Evolutionary conservation across 2,888 invertebrate genomes (phyloP).

Genomic region (Meiosimyza platycephala): DNA sequence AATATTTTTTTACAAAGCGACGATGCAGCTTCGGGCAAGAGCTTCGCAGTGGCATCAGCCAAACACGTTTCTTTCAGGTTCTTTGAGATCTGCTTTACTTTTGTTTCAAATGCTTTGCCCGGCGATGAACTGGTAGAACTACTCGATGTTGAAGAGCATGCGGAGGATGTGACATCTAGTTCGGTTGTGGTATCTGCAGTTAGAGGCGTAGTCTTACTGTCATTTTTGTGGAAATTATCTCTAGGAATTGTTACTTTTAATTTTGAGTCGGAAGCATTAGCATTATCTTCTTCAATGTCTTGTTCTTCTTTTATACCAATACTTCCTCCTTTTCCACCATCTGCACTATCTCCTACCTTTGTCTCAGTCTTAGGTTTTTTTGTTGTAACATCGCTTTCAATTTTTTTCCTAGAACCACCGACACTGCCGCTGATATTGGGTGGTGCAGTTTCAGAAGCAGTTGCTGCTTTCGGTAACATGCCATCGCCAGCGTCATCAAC

Average conservation of each 20-base stretch:
- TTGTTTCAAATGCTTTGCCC: slow-evolving; percentile 54
- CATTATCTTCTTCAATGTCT: neutral
- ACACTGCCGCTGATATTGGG: slow-evolving; percentile 47
- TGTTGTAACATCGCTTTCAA: slow-evolving; percentile 25
- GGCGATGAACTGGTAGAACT: slow-evolving; percentile 8
- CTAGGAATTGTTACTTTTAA: no score
- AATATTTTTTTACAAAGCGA: slow-evolving; percentile 14
- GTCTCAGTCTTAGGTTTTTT: slow-evolving; percentile 52
- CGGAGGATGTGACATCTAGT: neutral
- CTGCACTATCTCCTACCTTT: slow-evolving; percentile 33
- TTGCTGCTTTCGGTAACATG: slow-evolving; percentile 46
- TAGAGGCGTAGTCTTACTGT: neutral
- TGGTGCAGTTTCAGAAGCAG: slow-evolving; percentile 41
- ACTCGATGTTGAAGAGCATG: slow-evolving; percentile 4
- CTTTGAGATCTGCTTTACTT: slow-evolving; percentile 61
- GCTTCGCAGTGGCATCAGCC: slow-evolving; percentile 46
- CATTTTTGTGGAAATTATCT: no score
- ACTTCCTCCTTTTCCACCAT: slow-evolving; percentile 22
- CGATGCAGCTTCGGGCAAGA: neutral
- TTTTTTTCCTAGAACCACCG: slow-evolving; percentile 44
- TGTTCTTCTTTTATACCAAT: slow-evolving; percentile 12
- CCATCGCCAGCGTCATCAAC: slow-evolving; percentile 53
- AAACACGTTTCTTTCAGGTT: slow-evolving; percentile 62
- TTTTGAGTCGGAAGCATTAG: neutral
- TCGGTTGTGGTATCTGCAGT: neutral